Evolutionary conservation across 2,113 vertebrate genomes (phyloP).

Genomic region (Cichladusa arquata): DNA sequence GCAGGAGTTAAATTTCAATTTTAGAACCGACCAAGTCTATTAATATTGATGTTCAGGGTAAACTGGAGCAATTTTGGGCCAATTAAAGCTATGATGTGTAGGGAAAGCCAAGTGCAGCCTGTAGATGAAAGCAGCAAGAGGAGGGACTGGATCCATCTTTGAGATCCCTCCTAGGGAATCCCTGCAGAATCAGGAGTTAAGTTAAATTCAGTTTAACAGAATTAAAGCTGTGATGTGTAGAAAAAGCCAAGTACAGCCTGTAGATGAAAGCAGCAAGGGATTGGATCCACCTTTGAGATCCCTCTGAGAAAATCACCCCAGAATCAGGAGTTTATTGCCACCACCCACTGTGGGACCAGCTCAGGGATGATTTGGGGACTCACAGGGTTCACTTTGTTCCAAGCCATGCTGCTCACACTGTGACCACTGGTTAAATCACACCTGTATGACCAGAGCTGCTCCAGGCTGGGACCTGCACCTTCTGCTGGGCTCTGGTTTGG

Average conservation of each 20-base stretch:
- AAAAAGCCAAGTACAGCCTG: no score
- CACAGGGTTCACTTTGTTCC: constrained; percentile 87
- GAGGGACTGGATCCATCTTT: not conserved
- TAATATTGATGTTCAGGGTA: not conserved
- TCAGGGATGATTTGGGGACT: not conserved
- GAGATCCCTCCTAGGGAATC: not conserved
- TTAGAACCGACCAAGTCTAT: not conserved
- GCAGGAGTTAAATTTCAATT: not conserved
- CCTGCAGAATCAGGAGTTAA: no score
- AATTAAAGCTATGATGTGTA: not conserved
- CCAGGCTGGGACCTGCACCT: constrained; percentile 66
- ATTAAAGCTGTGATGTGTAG: no score
- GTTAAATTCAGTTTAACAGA: no score
- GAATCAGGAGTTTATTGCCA: not conserved
- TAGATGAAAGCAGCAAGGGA: no score
- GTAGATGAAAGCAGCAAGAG: not conserved
- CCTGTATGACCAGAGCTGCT: constrained; percentile 81
- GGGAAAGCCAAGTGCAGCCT: not conserved
- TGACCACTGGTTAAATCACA: constrained; percentile 79
- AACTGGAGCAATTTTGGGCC: not conserved
- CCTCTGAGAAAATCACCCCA: no score
- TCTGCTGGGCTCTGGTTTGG: not conserved
- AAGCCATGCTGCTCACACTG: constrained; percentile 83
- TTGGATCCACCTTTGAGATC: no score
- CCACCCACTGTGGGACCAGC: not conserved